phyloP scores from a whole-genome alignment of 1,140 invertebrate species.

The Caenorhabditis briggsae region DNA sequence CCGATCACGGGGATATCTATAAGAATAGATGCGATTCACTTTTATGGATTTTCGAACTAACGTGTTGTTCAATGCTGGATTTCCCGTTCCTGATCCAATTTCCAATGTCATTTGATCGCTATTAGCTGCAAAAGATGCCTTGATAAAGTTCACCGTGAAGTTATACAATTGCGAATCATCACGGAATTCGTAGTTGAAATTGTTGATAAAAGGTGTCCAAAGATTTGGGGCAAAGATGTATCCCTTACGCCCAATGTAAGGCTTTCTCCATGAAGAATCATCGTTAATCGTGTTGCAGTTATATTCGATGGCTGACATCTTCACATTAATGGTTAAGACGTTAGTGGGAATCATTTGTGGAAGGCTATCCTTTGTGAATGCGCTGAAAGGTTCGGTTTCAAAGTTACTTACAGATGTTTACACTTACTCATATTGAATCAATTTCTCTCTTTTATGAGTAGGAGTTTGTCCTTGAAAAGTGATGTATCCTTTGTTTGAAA shows the following conservation, averaged over 20 bases:
- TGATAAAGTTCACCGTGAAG: background rate
- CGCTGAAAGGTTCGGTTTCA: background rate
- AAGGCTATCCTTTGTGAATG: background rate
- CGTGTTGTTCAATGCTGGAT: background rate
- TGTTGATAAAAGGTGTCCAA: background rate
- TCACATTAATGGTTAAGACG: background rate
- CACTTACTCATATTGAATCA: too few species aligned
- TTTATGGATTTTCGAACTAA: background rate
- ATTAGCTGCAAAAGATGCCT: background rate
- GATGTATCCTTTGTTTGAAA: too few species aligned
- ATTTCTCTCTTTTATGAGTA: too few species aligned
- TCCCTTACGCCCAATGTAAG: slow-evolving; percentile 19
- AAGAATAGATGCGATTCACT: background rate
- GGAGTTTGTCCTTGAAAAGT: too few species aligned
- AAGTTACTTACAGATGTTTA: background rate
- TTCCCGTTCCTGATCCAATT: slow-evolving; percentile 1
- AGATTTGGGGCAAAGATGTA: slow-evolving; percentile 13
- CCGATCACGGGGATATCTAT: background rate
- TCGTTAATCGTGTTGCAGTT: background rate
- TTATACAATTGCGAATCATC: slow-evolving; percentile 12
- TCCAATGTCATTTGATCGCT: background rate
- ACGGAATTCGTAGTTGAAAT: background rate
- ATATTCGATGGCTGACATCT: background rate
- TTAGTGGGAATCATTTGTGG: background rate
- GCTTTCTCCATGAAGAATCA: background rate